These are phyloP conservation scores for Notamacropus eugenii DNA, from an alignment of 2,797 vertebrate genomes.

Conservation along the genomic window DNA sequence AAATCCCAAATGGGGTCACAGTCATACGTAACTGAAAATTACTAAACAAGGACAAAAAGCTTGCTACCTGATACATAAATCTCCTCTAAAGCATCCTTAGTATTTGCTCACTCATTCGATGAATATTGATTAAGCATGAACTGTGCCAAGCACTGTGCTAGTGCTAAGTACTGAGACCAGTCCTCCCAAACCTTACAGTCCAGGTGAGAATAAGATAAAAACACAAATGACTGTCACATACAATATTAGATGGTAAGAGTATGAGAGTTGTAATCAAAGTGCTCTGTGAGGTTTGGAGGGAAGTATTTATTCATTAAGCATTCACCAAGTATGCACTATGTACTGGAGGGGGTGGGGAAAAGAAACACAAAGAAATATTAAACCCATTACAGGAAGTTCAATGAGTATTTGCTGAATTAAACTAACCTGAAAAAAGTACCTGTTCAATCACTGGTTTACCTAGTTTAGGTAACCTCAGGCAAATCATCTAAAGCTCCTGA, in stretches of 20 bases:
- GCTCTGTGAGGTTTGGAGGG: neutral
- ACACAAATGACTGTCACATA: neutral
- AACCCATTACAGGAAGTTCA: neutral
- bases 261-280: neutral
- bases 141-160: neutral
- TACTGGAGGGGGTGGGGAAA: neutral
- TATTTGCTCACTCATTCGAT: neutral
- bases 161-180: neutral
- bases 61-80: neutral
- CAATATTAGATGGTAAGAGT: neutral
- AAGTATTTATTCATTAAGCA: neutral
- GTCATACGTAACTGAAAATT: neutral
- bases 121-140: neutral
- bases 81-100: neutral
- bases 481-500: neutral
- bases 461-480: neutral
- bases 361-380: neutral
- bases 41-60: neutral
- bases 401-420: neutral
- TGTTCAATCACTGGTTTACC: accelerated
- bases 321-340: neutral
- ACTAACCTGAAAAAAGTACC: no score
- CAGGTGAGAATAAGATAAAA: neutral
- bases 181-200: neutral
- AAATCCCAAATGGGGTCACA: neutral